These are phyloP conservation scores for Cotesia vestalis DNA, from an alignment of 1,140 invertebrate genomes.

Conservation along the genomic window DNA sequence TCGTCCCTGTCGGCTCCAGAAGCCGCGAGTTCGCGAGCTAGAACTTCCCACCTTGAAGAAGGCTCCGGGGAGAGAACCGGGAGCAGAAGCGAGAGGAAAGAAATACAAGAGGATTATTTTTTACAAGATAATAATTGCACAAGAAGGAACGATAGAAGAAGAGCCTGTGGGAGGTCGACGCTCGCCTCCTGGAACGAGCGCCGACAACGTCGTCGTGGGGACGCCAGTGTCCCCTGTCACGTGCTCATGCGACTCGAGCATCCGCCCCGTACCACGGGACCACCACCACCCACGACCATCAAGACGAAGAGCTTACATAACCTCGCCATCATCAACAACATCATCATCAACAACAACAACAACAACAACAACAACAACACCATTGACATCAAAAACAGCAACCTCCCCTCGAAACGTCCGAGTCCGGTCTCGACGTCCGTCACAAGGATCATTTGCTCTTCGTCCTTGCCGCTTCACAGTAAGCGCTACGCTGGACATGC, in stretches of 20 bases:
- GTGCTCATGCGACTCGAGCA: slow-evolving; percentile 59
- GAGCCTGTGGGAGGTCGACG: slow-evolving; percentile 31
- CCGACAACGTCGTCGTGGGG: slow-evolving; percentile 49
- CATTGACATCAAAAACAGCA: neutral
- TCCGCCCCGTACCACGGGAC: slow-evolving; percentile 50
- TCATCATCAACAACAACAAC: too few species aligned
- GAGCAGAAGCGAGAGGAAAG: slow-evolving; percentile 12
- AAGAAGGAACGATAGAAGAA: slow-evolving; percentile 3
- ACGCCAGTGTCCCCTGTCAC: slow-evolving; percentile 53
- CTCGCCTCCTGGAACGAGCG: slow-evolving; percentile 38
- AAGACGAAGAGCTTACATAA: slow-evolving; percentile 29
- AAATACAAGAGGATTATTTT: slow-evolving; percentile 11
- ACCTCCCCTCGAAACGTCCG: slow-evolving; percentile 22
- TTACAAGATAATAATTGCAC: neutral
- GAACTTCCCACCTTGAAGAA: neutral
- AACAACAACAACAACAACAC: neutral
- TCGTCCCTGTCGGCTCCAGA: slow-evolving; percentile 37
- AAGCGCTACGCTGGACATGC: neutral
- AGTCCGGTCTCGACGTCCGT: slow-evolving; percentile 47
- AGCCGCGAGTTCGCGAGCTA: slow-evolving; percentile 24
- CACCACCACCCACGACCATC: slow-evolving; percentile 49
- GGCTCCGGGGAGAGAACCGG: neutral
- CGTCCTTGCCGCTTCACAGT: slow-evolving; percentile 26
- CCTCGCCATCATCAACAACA: neutral
- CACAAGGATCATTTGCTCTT: slow-evolving; percentile 38